Evolutionary conservation across 1,140 invertebrate genomes (phyloP), one percentile per base, ranked within the genome.

Genomic region (Teleogryllus occipitalis): DNA sequence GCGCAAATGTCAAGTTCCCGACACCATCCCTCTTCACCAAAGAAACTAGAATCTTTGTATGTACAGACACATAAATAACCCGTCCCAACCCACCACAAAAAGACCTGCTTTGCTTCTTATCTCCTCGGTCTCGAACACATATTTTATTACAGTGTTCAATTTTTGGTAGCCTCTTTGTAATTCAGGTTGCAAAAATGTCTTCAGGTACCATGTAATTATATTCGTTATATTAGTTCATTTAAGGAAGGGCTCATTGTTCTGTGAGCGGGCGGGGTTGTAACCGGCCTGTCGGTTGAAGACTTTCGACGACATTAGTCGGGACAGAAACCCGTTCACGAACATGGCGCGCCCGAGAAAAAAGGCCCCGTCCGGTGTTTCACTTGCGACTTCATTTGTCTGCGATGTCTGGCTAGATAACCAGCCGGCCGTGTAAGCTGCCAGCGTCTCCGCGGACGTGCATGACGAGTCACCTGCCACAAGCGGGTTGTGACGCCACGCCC

Each of bases 201-300:
- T 65, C 18, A 18, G 54, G 18, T 14, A 65, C 10, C 54, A 18
- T 65, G 54, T 65, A 65, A 18, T 39, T 65, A 65, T 65, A 65
- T 65, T 65, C 54, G 54, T 65, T 65, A 65, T 65, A 65, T 65
- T 65, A 65, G 54, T 65, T 65, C 54, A 18, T 65, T 65, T 65
- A 65, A 65, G 54, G 54, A 65, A 18, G 54, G 10, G 18, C 54
- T 65, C 54, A 65, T 65, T 65, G 54, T 65, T 65, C 18, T 65
- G 54, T 65, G 54, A 65, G 54, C 18, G 54, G 18, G 54, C 18
- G 54, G 54, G 10, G 10, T 65, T 65, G 54, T 65, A 65, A 18
- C 10, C 10, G 18, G 54, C 10, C 18, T 65, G 54, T 65, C 54
- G 54, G 18, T 14, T 65, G 54, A 14, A 14, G 54, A 65, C 54